These are phyloP conservation scores for Hoplias malabaricus DNA, from an alignment of 2,113 vertebrate genomes.

Conservation along the genomic window DNA sequence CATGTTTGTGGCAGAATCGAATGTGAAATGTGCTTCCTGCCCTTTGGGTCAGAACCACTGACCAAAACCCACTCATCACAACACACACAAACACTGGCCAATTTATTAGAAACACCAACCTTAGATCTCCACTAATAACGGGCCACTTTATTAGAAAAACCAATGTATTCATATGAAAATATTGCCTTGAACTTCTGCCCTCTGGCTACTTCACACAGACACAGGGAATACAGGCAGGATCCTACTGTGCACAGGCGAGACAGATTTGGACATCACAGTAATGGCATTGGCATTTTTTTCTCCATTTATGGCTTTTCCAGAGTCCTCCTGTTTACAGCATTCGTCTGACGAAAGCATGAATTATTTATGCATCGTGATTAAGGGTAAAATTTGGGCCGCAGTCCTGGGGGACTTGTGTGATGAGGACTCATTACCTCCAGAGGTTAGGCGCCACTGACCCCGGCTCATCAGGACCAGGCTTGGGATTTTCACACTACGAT, in stretches of 20 bases:
- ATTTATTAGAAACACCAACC: background rate
- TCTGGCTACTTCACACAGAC: background rate
- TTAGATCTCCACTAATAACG: background rate
- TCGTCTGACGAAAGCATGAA: constrained; percentile 8
- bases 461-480: constrained; percentile 27
- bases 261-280: background rate
- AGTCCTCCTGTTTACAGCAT: background rate
- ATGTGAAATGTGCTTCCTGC: background rate
- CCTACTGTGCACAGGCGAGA: background rate
- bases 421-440: constrained; percentile 28
- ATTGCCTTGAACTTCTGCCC: too few relatives aligned
- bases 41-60: background rate
- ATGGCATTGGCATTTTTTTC: background rate
- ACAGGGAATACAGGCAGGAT: background rate
- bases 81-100: background rate
- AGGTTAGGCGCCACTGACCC: constrained; percentile 30
- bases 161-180: too few relatives aligned
- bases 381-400: background rate
- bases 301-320: background rate
- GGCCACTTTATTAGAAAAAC: background rate
- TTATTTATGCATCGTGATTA: background rate
- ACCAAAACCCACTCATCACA: background rate
- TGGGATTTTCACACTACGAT: background rate
- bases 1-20: background rate
- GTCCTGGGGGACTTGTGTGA: background rate